Percentiles rank a stretch among this genome's conserved stretches.
Evolutionary conservation across 2,888 invertebrate species (phyloP).

Genomic region (Cephonodes hylas): DNA sequence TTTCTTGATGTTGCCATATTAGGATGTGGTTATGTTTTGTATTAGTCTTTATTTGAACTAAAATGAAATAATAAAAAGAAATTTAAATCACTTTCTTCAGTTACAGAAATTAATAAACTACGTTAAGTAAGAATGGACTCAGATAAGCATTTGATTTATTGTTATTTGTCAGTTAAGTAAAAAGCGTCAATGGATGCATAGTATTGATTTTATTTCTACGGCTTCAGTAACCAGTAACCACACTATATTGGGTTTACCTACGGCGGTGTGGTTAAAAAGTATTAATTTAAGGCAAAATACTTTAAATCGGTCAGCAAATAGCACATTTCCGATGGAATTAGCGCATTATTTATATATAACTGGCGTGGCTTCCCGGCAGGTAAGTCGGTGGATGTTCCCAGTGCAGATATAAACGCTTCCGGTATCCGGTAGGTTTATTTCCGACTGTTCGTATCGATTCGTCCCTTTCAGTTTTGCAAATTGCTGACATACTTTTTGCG

Average conservation of each 20-base stretch:
- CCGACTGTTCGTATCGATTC: constrained; percentile 28
- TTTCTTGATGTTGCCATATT: no score
- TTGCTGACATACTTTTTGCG: neutral
- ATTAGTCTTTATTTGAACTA: no score
- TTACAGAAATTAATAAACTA: no score
- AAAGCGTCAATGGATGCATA: constrained; percentile 4
- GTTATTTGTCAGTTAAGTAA: neutral
- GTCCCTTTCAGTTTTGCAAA: constrained; percentile 15
- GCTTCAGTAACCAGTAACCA: neutral
- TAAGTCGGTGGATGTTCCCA: constrained; percentile 37
- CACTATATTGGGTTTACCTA: neutral
- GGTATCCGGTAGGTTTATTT: constrained; percentile 28
- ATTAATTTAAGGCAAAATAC: constrained; percentile 43
- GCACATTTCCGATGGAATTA: constrained; percentile 49
- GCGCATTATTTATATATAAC: constrained; percentile 59
- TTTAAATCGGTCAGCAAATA: constrained; percentile 56
- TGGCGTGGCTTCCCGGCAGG: constrained; percentile 48
- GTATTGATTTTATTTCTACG: constrained; percentile 9
- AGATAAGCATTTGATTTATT: neutral
- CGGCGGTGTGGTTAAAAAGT: neutral
- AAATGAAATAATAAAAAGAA: no score
- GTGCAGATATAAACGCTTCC: constrained; percentile 35
- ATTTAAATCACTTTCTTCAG: no score
- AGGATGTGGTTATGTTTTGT: no score
- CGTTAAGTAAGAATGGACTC: no score